A percentile compares a stretch with the other conserved stretches of the same genome.
Conservation (phyloP, 2,113 vertebrate genomes). For the Myodes glareolus region DNA sequence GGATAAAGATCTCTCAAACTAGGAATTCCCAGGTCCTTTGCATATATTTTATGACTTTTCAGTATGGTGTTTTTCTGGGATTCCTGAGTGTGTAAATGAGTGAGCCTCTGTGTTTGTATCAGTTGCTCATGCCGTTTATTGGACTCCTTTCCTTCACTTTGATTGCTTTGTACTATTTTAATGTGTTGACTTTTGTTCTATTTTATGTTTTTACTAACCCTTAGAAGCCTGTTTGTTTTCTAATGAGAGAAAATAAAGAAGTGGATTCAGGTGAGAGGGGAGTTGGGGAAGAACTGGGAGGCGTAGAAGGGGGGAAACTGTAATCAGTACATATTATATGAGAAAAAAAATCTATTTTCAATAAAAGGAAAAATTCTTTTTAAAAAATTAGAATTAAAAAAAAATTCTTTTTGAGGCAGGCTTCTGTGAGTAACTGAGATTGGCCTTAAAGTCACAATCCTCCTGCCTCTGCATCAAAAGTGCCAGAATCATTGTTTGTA, state of each 20-base stretch:
- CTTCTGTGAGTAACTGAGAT: background rate
- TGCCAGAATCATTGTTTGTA: background rate
- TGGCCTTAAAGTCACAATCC: background rate
- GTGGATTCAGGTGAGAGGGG: background rate
- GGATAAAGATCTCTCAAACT: background rate
- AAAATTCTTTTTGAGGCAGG: background rate
- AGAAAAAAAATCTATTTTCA: background rate
- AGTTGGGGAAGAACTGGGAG: background rate
- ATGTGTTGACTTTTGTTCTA: background rate
- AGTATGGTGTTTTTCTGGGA: background rate
- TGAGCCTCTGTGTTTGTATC: background rate
- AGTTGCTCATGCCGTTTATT: background rate
- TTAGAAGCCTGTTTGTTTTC: background rate
- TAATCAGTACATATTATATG: background rate
- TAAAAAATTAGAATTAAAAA: background rate
- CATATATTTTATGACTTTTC: background rate
- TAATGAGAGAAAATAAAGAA: background rate
- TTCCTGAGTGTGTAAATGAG: background rate
- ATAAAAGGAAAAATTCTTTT: background rate
- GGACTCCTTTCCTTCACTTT: background rate
- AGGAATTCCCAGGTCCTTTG: background rate
- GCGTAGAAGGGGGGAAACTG: background rate
- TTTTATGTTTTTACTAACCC: background rate
- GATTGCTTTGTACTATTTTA: background rate
- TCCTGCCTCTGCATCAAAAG: background rate